Base-by-base conservation (phyloP, 2,113 vertebrate species). In the Accipiter virgatus region DNA sequence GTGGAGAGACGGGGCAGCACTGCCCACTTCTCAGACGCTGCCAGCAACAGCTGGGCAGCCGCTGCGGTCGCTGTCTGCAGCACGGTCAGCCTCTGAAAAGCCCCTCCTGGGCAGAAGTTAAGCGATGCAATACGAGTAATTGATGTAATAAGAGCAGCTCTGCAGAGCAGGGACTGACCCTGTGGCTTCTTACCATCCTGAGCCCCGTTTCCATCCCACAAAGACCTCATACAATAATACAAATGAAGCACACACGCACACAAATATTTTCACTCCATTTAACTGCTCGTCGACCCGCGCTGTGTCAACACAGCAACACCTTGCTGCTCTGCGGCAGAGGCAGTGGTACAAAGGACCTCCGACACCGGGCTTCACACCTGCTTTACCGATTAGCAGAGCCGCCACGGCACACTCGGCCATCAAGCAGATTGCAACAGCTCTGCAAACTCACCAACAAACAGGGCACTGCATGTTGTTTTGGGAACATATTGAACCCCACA, bases 61-160 rank as follows among this genome's bases (percentile, higher is more conserved):
- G 7, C 53, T 16, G 17, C 3, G 1, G 14, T 18, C 23, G 1
- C 43, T 34, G 65, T 6, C 55, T 34, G 38, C 15, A 10, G 68
- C 47, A 34, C 4, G 4, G 11, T 2, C 72, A 22, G n/a, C 53
- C 20, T 5, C 53, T 3, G 3, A 31, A 21, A 14, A 93, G 62
- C n/a, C 22, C 26, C 66, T 83, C 40, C 45, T 2, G 10, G 55
- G 72, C 61, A 80, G 71, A 26, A 52, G 48, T 4, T 5, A 45
- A 65, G 68, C 1, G 17, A 14, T 11, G 22, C 36, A 50, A 29
- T 14, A 18, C 0, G 0, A 72, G 27, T 21, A 21, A 50, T 1
- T 10, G 40, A 68, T 25, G 70, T 32, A 75, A 27, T 7, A 38
- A 31, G 68, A 77, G 85, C 85, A 62, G 75, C 32, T 56, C 58